Percentiles rank a stretch among this genome's conserved stretches.
Conservation (phyloP, 1,140 invertebrate genomes). For the Druon quercuslanigerum region DNA sequence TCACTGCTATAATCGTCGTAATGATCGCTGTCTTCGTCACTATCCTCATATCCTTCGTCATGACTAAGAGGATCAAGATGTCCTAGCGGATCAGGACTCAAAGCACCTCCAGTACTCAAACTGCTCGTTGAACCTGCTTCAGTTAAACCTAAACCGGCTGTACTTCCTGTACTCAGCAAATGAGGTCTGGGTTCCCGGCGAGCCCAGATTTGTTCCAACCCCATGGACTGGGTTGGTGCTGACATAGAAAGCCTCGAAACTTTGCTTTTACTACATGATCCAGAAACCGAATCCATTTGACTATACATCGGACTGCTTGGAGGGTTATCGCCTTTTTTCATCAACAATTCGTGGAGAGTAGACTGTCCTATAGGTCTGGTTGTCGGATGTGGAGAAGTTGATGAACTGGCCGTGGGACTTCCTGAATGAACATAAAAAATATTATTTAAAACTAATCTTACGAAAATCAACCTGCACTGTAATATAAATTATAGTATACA, state of each 20-base stretch:
- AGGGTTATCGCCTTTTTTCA: constrained; percentile 77
- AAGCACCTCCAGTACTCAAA: constrained; percentile 86
- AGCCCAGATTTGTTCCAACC: constrained; percentile 89
- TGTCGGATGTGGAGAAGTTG: constrained; percentile 67
- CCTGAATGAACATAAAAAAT: constrained; percentile 49
- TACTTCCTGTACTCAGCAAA: constrained; percentile 89
- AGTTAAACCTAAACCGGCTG: constrained; percentile 74
- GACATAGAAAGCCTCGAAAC: constrained; percentile 86
- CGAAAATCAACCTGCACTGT: constrained; percentile 16
- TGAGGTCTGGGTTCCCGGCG: constrained; percentile 89
- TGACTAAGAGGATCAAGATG: constrained; percentile 87
- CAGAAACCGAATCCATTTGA: constrained; percentile 66
- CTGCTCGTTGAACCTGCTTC: constrained; percentile 93
- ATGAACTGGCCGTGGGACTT: constrained; percentile 72
- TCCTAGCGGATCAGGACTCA: constrained; percentile 82
- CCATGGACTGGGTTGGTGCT: constrained; percentile 85
- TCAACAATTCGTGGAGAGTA: constrained; percentile 82
- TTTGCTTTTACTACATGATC: constrained; percentile 68
- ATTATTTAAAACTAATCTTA: constrained; percentile 12
- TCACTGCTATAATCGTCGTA: constrained; percentile 91
- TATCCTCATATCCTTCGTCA: constrained; percentile 84
- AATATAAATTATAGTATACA: constrained; percentile 28
- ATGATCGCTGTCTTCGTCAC: constrained; percentile 88
- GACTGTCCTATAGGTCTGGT: constrained; percentile 62
- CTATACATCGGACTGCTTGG: constrained; percentile 67